phyloP scores from a whole-genome alignment of 2,797 vertebrate species.

The Coilia nasus region DNA sequence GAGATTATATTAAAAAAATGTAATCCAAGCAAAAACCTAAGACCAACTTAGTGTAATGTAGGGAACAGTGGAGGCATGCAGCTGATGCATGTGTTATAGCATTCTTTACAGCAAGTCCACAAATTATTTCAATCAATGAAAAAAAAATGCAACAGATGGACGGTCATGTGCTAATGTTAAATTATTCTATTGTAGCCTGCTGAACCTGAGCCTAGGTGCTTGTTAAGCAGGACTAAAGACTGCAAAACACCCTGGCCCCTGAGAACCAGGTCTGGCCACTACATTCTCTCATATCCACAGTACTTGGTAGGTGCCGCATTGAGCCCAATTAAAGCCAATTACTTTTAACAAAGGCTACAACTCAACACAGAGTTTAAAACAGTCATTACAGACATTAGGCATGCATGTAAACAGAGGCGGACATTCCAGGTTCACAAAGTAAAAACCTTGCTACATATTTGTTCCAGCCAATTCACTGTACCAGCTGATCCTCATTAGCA shows the following conservation, averaged over 20 bases:
- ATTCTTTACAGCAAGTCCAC: slow-evolving; percentile 6
- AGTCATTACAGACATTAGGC: slow-evolving; percentile 21
- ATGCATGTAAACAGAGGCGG: slow-evolving; percentile 2
- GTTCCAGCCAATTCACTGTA: too few relatives aligned
- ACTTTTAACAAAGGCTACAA: slow-evolving; percentile 20
- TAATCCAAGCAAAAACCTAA: not conserved
- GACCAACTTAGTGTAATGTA: not conserved
- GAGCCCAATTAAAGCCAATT: slow-evolving; percentile 36
- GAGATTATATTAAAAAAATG: not conserved
- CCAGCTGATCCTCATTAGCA: too few relatives aligned
- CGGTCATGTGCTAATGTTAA: not conserved
- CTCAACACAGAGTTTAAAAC: slow-evolving; percentile 39
- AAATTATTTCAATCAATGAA: slow-evolving; percentile 3
- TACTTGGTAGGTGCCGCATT: slow-evolving; percentile 45
- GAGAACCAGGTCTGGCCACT: not conserved
- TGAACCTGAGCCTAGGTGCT: not conserved
- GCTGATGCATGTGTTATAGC: not conserved
- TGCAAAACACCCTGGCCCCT: not conserved
- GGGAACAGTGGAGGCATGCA: not conserved
- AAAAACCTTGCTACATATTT: too few relatives aligned
- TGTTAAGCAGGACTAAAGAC: not conserved
- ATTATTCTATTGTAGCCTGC: not conserved
- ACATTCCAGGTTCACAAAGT: too few relatives aligned
- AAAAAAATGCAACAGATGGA: not conserved
- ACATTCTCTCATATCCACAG: not conserved